Conservation (phyloP, 2,888 invertebrate genomes). For the Anoplius nigerrimus region DNA sequence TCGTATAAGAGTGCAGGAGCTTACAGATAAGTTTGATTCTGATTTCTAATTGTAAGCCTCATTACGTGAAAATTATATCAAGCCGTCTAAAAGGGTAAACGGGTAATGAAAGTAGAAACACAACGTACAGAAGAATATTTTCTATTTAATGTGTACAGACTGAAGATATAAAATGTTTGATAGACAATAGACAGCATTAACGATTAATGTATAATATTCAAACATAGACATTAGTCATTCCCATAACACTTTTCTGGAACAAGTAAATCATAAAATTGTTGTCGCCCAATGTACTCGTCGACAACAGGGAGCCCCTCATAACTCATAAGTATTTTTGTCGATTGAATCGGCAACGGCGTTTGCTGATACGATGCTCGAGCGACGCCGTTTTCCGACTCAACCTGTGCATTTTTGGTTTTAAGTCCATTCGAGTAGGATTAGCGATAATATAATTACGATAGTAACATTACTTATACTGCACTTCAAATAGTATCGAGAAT, state of each 20-base stretch:
- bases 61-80: too few relatives aligned
- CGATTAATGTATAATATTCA: conserved; percentile 60
- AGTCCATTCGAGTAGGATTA: conserved; percentile 39
- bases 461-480: conserved; percentile 45
- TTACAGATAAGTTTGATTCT: too few relatives aligned
- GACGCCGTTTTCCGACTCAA: conserved; percentile 22
- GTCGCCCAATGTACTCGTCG: conserved; percentile 12
- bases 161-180: conserved; percentile 68
- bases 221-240: conserved; percentile 47
- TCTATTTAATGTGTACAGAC: conserved; percentile 69
- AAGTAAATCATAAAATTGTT: conserved; percentile 24
- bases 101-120: too few relatives aligned
- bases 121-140: conserved; percentile 67
- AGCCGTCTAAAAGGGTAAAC: too few relatives aligned
- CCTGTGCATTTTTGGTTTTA: conserved; percentile 36
- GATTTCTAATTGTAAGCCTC: too few relatives aligned
- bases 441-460: conserved; percentile 35
- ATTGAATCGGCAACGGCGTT: conserved; percentile 24
- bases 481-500: conserved; percentile 22
- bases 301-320: conserved; percentile 9
- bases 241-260: conserved; percentile 30
- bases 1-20: too few relatives aligned
- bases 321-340: conserved; percentile 48
- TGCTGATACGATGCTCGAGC: conserved; percentile 1
- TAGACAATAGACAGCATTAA: conserved; percentile 67